phyloP scores from a whole-genome alignment of 2,888 invertebrate genomes.

The Spicauda simplicius region DNA sequence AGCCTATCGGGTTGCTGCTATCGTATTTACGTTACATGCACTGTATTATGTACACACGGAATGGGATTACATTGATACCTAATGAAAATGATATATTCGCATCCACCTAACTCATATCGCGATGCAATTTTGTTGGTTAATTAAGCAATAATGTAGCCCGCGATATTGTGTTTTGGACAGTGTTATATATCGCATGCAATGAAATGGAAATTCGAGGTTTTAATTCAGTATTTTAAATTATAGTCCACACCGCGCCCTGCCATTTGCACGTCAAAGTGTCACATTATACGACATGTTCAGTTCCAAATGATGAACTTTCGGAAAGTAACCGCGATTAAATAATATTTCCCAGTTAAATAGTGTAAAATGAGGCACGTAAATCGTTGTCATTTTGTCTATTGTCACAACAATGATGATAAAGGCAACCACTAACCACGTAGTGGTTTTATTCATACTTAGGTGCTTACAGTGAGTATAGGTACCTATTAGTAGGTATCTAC shows the following conservation, averaged over 20 bases:
- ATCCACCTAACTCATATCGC: slow-evolving; percentile 27
- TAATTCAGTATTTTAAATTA: slow-evolving; percentile 18
- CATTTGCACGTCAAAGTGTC: slow-evolving; percentile 73
- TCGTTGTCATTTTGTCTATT: neutral
- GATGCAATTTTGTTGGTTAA: slow-evolving; percentile 45
- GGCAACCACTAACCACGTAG: neutral
- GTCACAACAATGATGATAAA: neutral
- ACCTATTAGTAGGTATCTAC: no score
- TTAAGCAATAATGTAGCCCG: slow-evolving; percentile 27
- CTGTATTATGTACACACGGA: slow-evolving; percentile 11
- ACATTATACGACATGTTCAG: slow-evolving; percentile 69
- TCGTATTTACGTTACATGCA: slow-evolving; percentile 45
- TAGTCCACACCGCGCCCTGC: slow-evolving; percentile 46
- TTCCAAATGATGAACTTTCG: slow-evolving; percentile 61
- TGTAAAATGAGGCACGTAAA: slow-evolving; percentile 14
- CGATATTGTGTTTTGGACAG: slow-evolving; percentile 5
- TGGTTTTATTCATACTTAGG: no score
- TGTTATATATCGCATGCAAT: slow-evolving; percentile 17
- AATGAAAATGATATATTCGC: slow-evolving; percentile 16
- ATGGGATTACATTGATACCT: slow-evolving; percentile 16
- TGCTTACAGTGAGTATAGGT: no score
- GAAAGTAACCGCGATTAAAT: slow-evolving; percentile 40
- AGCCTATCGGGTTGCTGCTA: slow-evolving; percentile 53
- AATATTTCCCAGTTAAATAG: neutral
- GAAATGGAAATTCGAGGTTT: slow-evolving; percentile 9